Evolutionary conservation across 2,797 vertebrate genomes (phyloP), one percentile per base, ranked within the genome.

Genomic region (Glossophaga mutica): DNA sequence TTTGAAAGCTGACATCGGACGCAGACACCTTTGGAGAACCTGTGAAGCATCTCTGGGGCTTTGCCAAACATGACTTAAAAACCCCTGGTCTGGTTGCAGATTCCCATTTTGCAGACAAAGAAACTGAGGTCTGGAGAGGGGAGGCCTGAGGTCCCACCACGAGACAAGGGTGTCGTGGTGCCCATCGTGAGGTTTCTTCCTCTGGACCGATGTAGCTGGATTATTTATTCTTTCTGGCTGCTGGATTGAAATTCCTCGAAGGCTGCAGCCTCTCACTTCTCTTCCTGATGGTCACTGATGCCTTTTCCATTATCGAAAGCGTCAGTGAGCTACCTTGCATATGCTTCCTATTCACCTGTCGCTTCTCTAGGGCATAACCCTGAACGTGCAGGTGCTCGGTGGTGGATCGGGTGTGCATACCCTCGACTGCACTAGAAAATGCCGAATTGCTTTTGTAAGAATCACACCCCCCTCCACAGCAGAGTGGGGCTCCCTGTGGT

Each of bases 61-160:
- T 93, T n/a, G 29, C 37, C 76, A 76, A 39, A 70, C 44, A 24
- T 21, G 1, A 6, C 52, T 22, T 57, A 77, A 52, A 96, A 94
- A 68, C 32, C 52, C n/a, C 7, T 1, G 42, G 21, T 50, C 55
- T 70, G n/a, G 86, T n/a, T 18, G 62, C 44, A 42, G 42, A 9
- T 62, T 44, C 82, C 77, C 59, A 37, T 79, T 90, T 79, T 59
- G 39, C 70, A 90, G 89, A 74, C 37, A 24, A 79, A 50, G 37
- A 87, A 65, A 76, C n/a, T 39, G 59, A 39, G 62, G 46, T 4
- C 59, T 46, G 34, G 46, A 22, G 34, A 59, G 32, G 21, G 22
- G 68, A 24, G 57, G 29, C 34, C 42, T 11, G 9, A 76, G 5
- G 26, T 16, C 18, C 85, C 8, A 29, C 16, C 18, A 16, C 12